These are phyloP conservation scores for Campylorhamphus procurvoides DNA, from an alignment of 2,113 vertebrate genomes.

Conservation along the genomic window DNA sequence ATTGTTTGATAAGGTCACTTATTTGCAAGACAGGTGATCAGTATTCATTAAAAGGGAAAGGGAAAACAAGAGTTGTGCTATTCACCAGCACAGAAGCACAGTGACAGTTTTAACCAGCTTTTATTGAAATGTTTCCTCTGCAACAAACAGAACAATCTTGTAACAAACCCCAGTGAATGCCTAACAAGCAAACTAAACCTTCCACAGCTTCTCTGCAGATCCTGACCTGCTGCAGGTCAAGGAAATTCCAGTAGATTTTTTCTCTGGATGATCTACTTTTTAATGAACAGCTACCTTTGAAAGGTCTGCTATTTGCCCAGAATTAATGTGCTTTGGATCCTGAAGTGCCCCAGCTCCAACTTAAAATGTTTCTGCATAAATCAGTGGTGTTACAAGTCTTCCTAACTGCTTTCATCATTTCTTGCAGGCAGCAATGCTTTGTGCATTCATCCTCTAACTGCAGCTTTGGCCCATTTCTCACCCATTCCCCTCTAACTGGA, in stretches of 20 bases:
- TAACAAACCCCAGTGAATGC: not conserved
- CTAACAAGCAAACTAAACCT: not conserved
- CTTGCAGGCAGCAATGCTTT: not conserved
- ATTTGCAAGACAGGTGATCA: slow-evolving; percentile 3
- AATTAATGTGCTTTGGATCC: not conserved
- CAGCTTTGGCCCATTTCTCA: not conserved
- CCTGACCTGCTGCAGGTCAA: not conserved
- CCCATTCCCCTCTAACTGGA: not conserved
- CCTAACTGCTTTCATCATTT: not conserved
- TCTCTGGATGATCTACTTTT: not conserved
- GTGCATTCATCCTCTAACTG: not conserved
- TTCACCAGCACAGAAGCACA: not conserved
- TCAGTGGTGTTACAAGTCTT: not conserved
- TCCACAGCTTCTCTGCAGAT: not conserved
- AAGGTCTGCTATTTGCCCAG: not conserved
- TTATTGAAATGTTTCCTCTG: not conserved
- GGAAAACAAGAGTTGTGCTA: not conserved
- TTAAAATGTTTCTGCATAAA: not conserved
- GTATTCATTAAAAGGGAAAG: not conserved
- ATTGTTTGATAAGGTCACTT: slow-evolving; percentile 18
- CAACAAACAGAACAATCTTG: not conserved
- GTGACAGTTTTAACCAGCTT: not conserved
- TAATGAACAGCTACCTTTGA: not conserved
- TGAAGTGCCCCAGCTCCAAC: not conserved
- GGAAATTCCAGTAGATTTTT: not conserved